Evolutionary conservation across 2,888 invertebrate genomes (phyloP), one percentile per base, ranked within the genome.

Genomic region (Drosophila ustulata): DNA sequence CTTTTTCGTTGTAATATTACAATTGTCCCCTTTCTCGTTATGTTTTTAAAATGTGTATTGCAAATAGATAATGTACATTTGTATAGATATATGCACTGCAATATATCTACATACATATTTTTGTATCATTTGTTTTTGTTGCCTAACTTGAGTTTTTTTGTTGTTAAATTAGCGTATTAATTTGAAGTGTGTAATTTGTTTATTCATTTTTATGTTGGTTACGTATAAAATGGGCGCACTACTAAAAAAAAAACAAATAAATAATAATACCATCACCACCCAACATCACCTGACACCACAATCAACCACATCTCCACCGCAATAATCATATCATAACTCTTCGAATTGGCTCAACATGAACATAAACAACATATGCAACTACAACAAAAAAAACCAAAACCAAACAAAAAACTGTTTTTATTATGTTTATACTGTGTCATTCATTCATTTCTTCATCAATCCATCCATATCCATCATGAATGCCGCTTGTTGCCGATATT

Each of bases 151-250:
- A 43, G 9, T 25, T 37, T 4, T 45, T 45, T 61, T 41, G 9
- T 50, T 53, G 46, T 55, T 50, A 46, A 26, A 41, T 4, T 66
- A 47, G 41, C 45, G 41, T 66, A 51, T 65, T 80, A 58, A 67
- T 71, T 75, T 75, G 46, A 51, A 49, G 23, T 81, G 56, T 75
- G 63, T 76, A 52, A 69, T 78, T 87, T 87, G 76, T 89, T 89
- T 84, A 75, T 84, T 81, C 74, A 84, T 87, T 83, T 89, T 85
- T 88, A 88, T 84, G 84, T 83, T 82, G 89, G 66, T 78, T 68
- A 84, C 82, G 52, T 79, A 46, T 50, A 49, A 81, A 66, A 83
- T 84, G 87, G 89, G 89, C 89, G 88, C 88, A 87, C 85, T 87
- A 88, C 89, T 88, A 73, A 67, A 81, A 79, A 74, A 51, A 59